These are phyloP conservation scores for Phrixothrix hirtus DNA, from an alignment of 2,888 invertebrate genomes.

Conservation along the genomic window DNA sequence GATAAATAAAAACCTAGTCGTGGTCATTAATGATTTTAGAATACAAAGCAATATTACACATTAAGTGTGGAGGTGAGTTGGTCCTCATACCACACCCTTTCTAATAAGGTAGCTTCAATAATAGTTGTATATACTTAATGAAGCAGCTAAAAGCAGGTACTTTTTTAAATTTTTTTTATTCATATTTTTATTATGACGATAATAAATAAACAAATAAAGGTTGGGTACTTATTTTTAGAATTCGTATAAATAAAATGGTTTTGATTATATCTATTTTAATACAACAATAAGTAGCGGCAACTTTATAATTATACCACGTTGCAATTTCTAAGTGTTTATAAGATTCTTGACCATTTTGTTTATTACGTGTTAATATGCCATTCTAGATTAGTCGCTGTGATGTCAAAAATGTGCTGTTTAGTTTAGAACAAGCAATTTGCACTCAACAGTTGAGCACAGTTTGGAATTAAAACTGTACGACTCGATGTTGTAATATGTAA, in stretches of 20 bases:
- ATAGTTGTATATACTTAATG: constrained; percentile 29
- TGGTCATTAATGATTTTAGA: not conserved
- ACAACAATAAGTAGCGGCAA: constrained; percentile 27
- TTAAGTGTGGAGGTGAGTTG: constrained; percentile 11
- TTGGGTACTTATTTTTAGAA: constrained; percentile 32
- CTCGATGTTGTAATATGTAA: constrained; percentile 8
- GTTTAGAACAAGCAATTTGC: constrained; percentile 29
- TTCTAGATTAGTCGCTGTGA: constrained; percentile 53
- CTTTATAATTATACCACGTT: constrained; percentile 22
- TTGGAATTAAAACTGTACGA: constrained; percentile 13
- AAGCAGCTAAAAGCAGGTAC: constrained; percentile 23
- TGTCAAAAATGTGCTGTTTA: constrained; percentile 47
- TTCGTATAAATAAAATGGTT: constrained; percentile 31
- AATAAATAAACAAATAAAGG: constrained; percentile 26
- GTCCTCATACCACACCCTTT: constrained; percentile 18
- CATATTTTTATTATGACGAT: constrained; percentile 26
- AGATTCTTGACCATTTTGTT: constrained; percentile 39
- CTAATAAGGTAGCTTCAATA: constrained; percentile 23
- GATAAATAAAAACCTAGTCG: too few species aligned
- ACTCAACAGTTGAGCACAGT: constrained; percentile 24
- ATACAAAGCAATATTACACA: not conserved
- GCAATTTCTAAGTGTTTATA: constrained; percentile 30
- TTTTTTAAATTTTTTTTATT: constrained; percentile 23
- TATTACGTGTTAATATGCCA: constrained; percentile 45
- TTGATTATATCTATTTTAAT: constrained; percentile 28